A percentile compares a stretch with the other conserved stretches of the same genome.
Evolutionary conservation across 2,113 vertebrate genomes (phyloP).

Genomic region (Aplodontia rufa): DNA sequence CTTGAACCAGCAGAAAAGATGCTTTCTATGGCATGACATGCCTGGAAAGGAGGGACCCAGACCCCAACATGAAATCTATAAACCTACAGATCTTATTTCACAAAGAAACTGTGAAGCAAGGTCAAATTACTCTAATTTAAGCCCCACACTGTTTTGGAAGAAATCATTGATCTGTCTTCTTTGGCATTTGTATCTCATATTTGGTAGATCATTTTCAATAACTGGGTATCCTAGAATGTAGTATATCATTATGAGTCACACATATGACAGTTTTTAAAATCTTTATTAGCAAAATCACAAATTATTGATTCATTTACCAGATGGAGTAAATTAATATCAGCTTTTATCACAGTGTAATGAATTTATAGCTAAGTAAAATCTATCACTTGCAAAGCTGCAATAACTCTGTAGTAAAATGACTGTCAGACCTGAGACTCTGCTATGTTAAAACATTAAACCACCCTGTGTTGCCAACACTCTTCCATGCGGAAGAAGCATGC

Average conservation of each 20-base stretch:
- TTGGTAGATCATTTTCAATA: not conserved
- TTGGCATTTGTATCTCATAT: not conserved
- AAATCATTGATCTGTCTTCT: not conserved
- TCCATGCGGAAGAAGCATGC: not conserved
- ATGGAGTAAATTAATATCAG: not conserved
- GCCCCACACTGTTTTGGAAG: not conserved
- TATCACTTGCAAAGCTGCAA: not conserved
- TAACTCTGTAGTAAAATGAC: not conserved
- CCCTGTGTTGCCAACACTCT: not conserved
- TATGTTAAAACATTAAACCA: not conserved
- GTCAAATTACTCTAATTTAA: not conserved
- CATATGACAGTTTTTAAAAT: not conserved
- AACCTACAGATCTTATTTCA: not conserved
- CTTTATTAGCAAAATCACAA: not conserved
- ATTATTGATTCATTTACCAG: not conserved
- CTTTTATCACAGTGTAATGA: not conserved
- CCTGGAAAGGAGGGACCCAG: rapidly evolving
- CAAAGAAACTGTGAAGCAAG: not conserved
- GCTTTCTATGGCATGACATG: rapidly evolving
- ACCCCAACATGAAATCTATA: not conserved
- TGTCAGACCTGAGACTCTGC: not conserved
- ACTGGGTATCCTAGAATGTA: not conserved
- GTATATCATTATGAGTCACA: not conserved
- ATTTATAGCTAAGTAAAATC: not conserved
- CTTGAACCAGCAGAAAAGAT: not conserved